Evolutionary conservation across 2,113 vertebrate species (phyloP), one percentile per base, ranked within the genome.

Genomic region (Gambusia affinis): DNA sequence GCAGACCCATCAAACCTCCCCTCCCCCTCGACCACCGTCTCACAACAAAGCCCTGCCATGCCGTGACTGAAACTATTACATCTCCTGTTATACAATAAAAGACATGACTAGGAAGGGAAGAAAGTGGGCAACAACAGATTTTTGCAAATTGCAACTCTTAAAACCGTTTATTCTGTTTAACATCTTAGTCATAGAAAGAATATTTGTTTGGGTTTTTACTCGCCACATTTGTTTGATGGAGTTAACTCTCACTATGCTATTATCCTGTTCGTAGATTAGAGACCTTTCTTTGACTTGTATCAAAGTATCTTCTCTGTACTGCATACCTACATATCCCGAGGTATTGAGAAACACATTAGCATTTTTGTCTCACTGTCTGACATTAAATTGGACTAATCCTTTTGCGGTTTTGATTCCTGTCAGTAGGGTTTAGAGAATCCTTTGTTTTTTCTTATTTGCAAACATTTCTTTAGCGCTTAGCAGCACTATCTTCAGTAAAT

Each of bases 121-220:
- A 75, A 80, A 79, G 76, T 86, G 87, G 82, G 85, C 89, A 87
- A 90, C 86, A 85, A 86, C 80, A 81, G 42, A n/a, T 80, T 87
- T 87, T 73, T 78, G 87, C 85, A 92, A 89, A 93, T 87, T 92
- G 82, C 81, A 85, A 85, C 77, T 81, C 86, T 89, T 87, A 83
- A 84, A 88, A 85, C 67, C 86, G 91, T 90, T 92, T 91, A 89
- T 87, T 87, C 82, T 86, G 84, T 85, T 82, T 81, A 62, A 76
- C 74, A 78, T 85, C 75, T 89, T 86, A 86, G 80, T 92, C 91
- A 89, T 83, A 85, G 68, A 78, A 61, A 19, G 74, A 79, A 74
- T 89, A 84, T 88, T 88, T 87, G 80, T 87, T 87, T 85, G 64
- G 80, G 67, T 84, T 82, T 70, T 85, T 24, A 10, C 78, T 73